Evolutionary conservation across 2,113 vertebrate genomes (phyloP).

Genomic region (Tautogolabrus adspersus): DNA sequence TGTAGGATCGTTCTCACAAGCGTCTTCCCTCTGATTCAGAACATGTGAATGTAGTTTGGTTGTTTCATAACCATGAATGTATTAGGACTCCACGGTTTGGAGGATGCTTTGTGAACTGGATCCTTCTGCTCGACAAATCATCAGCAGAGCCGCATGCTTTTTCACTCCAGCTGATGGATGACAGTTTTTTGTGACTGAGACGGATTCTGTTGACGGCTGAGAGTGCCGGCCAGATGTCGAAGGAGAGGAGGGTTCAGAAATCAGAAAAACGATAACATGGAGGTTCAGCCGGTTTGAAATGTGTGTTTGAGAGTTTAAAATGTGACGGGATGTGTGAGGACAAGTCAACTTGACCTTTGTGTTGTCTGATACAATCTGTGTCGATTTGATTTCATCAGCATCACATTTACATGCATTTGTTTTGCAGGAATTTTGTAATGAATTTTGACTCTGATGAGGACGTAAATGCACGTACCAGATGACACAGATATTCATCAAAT

Average conservation of each 20-base stretch:
- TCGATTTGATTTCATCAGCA: background rate
- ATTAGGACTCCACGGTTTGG: conserved; percentile 1
- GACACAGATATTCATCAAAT: too few species aligned
- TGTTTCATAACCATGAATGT: conserved; percentile 41
- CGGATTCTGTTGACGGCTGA: conserved; percentile 42
- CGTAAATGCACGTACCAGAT: too few species aligned
- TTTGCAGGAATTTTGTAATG: too few species aligned
- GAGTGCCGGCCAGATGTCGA: conserved; percentile 66
- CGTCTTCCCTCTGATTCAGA: conserved; percentile 43
- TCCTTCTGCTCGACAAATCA: conserved; percentile 57
- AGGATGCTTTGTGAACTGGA: conserved; percentile 46
- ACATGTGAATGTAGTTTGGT: conserved; percentile 40
- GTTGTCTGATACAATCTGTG: background rate
- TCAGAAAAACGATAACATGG: conserved; percentile 27
- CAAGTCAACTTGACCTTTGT: background rate
- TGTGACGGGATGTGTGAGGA: background rate
- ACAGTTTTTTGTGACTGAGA: conserved; percentile 61
- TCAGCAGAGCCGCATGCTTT: conserved; percentile 51
- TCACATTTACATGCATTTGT: background rate
- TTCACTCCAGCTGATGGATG: conserved; percentile 54
- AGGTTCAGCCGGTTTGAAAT: background rate
- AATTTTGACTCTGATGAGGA: too few species aligned
- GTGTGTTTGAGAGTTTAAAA: conserved; percentile 18
- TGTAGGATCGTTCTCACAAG: background rate
- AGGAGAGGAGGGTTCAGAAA: conserved; percentile 35